Evolutionary conservation across 37 sponge, comb jelly and placozoan genomes (phyloP).

Genomic region (Aphrocallistes beatrix): DNA sequence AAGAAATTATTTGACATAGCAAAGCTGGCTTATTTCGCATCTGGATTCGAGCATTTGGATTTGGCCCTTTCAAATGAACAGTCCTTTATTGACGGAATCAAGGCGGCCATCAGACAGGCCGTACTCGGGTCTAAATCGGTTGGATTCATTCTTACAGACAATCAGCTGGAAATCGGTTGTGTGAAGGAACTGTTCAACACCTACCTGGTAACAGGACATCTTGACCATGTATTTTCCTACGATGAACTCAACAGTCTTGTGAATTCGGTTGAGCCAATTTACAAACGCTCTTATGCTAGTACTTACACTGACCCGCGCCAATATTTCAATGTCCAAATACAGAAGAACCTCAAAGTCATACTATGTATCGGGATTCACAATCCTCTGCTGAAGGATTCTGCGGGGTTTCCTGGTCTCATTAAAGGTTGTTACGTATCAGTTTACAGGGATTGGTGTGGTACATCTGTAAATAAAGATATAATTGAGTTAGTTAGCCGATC

Average conservation of each 20-base stretch:
- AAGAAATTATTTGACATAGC: not conserved
- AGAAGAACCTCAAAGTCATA: not conserved
- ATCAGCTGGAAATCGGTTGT: not conserved
- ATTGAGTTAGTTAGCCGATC: not conserved
- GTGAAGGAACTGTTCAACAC: constrained; percentile 1
- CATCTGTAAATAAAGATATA: not conserved
- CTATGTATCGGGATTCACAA: not conserved
- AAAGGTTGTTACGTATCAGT: not conserved
- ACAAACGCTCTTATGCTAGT: constrained; percentile 1
- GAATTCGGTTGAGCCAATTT: not conserved
- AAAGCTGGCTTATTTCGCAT: not conserved
- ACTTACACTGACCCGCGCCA: not conserved
- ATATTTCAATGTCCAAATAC: not conserved
- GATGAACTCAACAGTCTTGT: constrained; percentile 7
- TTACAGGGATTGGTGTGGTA: not conserved
- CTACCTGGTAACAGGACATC: not conserved
- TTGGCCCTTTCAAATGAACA: not conserved
- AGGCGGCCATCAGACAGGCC: not conserved
- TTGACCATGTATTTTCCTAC: not conserved
- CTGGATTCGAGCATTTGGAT: constrained; percentile 1
- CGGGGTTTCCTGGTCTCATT: not conserved
- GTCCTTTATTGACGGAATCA: constrained; percentile 5
- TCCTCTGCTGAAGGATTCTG: not conserved
- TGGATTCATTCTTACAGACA: not conserved
- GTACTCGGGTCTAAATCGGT: not conserved